Percentiles rank a stretch among this genome's conserved stretches.
These are phyloP conservation scores for Hyperoplus lanceolatus DNA, from an alignment of 2,797 vertebrate species.

Conservation along the genomic window DNA sequence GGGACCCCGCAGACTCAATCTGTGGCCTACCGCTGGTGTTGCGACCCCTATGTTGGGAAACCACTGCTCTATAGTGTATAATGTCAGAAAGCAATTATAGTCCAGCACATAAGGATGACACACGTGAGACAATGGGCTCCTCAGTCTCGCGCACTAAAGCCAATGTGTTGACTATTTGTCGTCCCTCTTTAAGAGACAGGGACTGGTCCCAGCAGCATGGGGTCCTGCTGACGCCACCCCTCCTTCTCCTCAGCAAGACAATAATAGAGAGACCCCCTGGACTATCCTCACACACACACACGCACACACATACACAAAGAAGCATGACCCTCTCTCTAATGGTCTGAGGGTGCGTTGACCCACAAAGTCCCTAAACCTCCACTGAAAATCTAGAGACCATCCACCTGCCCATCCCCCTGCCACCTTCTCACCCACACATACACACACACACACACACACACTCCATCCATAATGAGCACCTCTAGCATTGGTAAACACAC, in stretches of 20 bases:
- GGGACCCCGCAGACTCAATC: not conserved
- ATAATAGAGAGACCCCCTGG: conserved; percentile 70
- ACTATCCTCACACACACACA: conserved; percentile 38
- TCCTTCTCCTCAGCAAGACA: conserved; percentile 48
- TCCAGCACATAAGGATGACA: conserved; percentile 51
- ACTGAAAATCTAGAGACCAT: conserved; percentile 51
- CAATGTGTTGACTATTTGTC: conserved; percentile 72
- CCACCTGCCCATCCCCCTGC: conserved; percentile 43
- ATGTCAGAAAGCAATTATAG: conserved; percentile 26
- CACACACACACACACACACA: conserved; percentile 33
- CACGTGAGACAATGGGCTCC: conserved; percentile 58
- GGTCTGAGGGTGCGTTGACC: conserved; percentile 73
- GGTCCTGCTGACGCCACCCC: conserved; percentile 58
- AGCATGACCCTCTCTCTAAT: conserved; percentile 63
- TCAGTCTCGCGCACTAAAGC: conserved; percentile 58
- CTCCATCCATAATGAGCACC: conserved; percentile 60
- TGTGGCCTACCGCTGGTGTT: not conserved
- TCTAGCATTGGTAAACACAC: conserved; percentile 60
- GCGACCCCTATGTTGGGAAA: not conserved
- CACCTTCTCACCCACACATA: conserved; percentile 25
- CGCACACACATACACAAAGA: conserved; percentile 51
- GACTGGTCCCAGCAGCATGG: conserved; percentile 74
- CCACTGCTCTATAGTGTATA: not conserved
- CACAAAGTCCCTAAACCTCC: conserved; percentile 67
- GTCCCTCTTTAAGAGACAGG: conserved; percentile 58